phyloP scores from a whole-genome alignment of 2,113 vertebrate genomes.

The Gracilinanus agilis region DNA sequence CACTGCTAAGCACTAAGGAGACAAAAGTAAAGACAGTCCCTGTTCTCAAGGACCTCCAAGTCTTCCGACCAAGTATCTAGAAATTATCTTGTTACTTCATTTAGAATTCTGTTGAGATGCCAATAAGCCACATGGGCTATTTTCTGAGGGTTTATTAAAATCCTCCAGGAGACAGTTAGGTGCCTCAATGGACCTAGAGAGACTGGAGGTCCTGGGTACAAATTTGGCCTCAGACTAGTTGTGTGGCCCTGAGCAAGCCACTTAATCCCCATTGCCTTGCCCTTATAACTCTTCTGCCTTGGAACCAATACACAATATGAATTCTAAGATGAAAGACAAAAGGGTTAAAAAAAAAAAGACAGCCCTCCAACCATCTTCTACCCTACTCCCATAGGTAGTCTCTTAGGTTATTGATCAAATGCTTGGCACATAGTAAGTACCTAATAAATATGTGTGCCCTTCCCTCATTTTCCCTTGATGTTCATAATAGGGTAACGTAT shows the following conservation, averaged over 20 bases:
- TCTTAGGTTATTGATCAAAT: not conserved
- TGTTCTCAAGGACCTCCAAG: no score
- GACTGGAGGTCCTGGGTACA: no score
- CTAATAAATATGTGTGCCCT: not conserved
- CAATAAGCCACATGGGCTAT: not conserved
- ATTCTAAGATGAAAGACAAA: no score
- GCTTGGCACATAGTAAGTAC: not conserved
- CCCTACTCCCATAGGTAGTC: not conserved
- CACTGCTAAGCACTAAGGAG: not conserved
- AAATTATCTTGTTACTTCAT: not conserved
- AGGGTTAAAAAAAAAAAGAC: no score
- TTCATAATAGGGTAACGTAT: not conserved
- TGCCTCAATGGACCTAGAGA: no score
- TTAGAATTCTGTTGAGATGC: not conserved
- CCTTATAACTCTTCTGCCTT: no score
- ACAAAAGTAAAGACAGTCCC: not conserved
- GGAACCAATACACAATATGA: no score
- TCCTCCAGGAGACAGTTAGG: not conserved
- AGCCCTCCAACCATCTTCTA: not conserved
- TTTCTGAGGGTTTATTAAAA: not conserved
- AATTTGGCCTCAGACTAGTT: no score
- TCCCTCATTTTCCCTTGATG: not conserved
- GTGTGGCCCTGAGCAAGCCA: no score
- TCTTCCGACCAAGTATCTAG: not conserved
- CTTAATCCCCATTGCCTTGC: no score